Percentiles rank a stretch among this genome's conserved stretches.
Evolutionary conservation across 2,888 invertebrate species (phyloP).

Genomic region (Diloba caeruleocephala): DNA sequence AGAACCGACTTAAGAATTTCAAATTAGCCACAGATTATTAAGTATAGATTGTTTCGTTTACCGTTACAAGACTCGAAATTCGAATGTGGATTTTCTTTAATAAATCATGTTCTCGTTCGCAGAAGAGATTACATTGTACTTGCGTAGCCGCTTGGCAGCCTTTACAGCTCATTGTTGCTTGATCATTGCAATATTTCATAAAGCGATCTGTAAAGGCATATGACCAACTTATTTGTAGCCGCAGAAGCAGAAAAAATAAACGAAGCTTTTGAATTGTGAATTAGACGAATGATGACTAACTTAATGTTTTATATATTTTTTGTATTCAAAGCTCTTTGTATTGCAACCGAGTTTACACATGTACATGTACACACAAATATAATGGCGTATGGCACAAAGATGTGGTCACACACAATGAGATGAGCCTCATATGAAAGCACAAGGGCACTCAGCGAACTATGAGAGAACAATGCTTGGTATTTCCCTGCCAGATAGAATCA

Average conservation of each 20-base stretch:
- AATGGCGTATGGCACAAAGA: too few relatives aligned
- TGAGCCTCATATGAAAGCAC: too few relatives aligned
- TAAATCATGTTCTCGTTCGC: constrained; percentile 73
- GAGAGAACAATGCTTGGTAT: too few relatives aligned
- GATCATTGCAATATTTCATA: constrained; percentile 65
- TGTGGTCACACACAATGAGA: too few relatives aligned
- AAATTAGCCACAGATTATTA: constrained; percentile 65
- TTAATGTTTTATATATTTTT: constrained; percentile 14
- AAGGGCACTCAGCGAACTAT: too few relatives aligned
- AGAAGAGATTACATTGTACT: constrained; percentile 79
- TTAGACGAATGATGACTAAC: constrained; percentile 38
- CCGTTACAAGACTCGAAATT: constrained; percentile 67
- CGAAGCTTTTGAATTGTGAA: constrained; percentile 26
- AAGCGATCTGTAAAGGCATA: constrained; percentile 53
- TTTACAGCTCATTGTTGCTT: constrained; percentile 73
- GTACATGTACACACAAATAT: constrained; percentile 2
- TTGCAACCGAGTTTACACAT: constrained; percentile 16
- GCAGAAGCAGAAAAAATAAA: constrained; percentile 30
- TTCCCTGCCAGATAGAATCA: too few relatives aligned
- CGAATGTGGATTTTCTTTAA: constrained; percentile 70
- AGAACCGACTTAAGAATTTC: constrained; percentile 57
- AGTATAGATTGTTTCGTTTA: constrained; percentile 63
- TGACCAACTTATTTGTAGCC: constrained; percentile 39
- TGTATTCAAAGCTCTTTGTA: constrained; percentile 18
- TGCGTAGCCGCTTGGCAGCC: constrained; percentile 60